phyloP scores from a whole-genome alignment of 2,113 vertebrate genomes.

The Paralichthys olivaceus region DNA sequence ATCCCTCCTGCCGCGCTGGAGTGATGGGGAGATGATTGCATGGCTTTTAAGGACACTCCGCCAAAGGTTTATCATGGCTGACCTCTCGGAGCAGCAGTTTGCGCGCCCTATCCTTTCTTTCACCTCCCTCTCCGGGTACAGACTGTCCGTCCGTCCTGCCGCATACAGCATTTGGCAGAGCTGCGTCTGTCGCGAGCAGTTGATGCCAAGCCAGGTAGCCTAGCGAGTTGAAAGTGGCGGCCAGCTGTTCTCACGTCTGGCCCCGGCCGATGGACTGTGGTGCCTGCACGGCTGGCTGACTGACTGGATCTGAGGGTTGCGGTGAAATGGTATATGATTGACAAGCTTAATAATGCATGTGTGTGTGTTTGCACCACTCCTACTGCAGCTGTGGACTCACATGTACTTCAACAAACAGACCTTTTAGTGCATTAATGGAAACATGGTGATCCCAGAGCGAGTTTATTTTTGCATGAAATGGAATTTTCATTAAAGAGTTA shows the following conservation, averaged over 20 bases:
- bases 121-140: slow-evolving; percentile 21
- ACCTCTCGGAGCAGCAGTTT: slow-evolving; percentile 50
- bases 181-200: slow-evolving; percentile 11
- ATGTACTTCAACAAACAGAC: slow-evolving; percentile 19
- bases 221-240: slow-evolving; percentile 56
- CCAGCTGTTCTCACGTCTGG: slow-evolving; percentile 70
- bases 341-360: slow-evolving; percentile 61
- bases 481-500: background rate
- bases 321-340: slow-evolving; percentile 57
- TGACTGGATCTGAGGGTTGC: slow-evolving; percentile 44
- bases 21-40: slow-evolving; percentile 39
- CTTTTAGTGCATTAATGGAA: slow-evolving; percentile 18
- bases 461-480: slow-evolving; percentile 1
- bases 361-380: slow-evolving; percentile 41
- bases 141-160: slow-evolving; percentile 24
- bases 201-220: slow-evolving; percentile 67
- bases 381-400: slow-evolving; percentile 42
- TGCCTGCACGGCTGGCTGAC: slow-evolving; percentile 23
- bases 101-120: slow-evolving; percentile 17
- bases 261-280: background rate
- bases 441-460: slow-evolving; percentile 3
- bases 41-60: slow-evolving; percentile 46
- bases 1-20: slow-evolving; percentile 10
- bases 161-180: slow-evolving; percentile 55
- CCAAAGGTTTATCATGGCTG: slow-evolving; percentile 50